phyloP scores from a whole-genome alignment of 2,888 invertebrate genomes.

The Phyllotreta cruciferae region DNA sequence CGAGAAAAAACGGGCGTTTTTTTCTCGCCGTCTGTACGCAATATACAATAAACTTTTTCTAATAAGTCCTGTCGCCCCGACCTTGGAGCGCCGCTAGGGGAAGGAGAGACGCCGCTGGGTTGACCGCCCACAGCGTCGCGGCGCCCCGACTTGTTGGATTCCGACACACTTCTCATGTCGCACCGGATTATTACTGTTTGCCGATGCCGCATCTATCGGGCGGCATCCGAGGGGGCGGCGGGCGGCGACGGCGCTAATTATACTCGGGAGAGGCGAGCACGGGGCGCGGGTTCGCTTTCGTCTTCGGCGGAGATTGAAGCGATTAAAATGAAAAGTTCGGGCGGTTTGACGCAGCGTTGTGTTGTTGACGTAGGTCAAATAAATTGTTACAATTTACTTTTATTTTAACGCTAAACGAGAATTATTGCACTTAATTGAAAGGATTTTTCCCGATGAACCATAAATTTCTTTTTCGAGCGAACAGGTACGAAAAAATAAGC shows the following conservation, averaged over 20 bases:
- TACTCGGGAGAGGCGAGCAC: not conserved
- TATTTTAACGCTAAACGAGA: no score
- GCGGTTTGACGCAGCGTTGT: no score
- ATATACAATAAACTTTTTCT: no score
- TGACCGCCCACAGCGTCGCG: conserved; percentile 57
- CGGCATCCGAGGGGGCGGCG: not conserved
- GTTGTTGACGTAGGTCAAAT: no score
- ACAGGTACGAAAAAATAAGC: not conserved
- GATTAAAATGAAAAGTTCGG: no score
- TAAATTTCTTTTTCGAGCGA: not conserved
- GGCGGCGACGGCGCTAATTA: conserved; percentile 13
- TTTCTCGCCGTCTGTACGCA: conserved; percentile 29
- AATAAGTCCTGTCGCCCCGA: not conserved
- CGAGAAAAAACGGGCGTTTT: conserved; percentile 38
- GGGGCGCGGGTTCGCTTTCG: not conserved
- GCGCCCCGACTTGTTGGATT: conserved; percentile 60
- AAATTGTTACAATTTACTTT: no score
- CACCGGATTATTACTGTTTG: conserved; percentile 58
- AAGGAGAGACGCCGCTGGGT: conserved; percentile 65
- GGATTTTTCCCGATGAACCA: no score
- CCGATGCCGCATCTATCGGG: conserved; percentile 42
- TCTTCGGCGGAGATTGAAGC: not conserved
- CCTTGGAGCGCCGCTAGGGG: conserved; percentile 49
- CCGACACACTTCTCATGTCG: conserved; percentile 58
- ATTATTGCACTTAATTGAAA: no score